These are phyloP conservation scores for Pachycephala philippinensis DNA, from an alignment of 2,113 vertebrate species.

Conservation along the genomic window DNA sequence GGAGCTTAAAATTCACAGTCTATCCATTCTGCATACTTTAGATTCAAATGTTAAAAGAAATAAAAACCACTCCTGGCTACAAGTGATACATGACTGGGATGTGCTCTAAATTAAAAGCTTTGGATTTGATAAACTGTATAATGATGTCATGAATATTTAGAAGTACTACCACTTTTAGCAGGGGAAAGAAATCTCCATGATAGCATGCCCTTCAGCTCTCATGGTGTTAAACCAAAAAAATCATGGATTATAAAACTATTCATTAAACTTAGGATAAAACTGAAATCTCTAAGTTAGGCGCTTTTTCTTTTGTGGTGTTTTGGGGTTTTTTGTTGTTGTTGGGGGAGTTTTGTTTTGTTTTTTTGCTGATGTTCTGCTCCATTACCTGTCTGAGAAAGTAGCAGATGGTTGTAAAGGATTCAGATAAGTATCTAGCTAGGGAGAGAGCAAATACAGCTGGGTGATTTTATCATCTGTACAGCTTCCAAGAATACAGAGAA, in stretches of 20 bases:
- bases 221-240: neutral
- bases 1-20: neutral
- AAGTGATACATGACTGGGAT: neutral
- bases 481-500: neutral
- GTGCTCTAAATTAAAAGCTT: constrained; percentile 30
- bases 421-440: neutral
- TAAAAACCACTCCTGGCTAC: neutral
- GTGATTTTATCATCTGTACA: neutral
- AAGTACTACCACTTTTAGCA: neutral
- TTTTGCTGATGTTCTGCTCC: constrained; percentile 21
- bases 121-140: constrained; percentile 10
- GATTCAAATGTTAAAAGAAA: neutral
- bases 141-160: constrained; percentile 32
- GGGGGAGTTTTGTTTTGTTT: neutral
- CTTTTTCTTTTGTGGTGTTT: neutral
- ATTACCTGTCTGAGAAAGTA: constrained; percentile 2
- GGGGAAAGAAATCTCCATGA: neutral
- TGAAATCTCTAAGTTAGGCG: neutral
- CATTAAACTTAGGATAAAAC: neutral
- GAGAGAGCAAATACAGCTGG: constrained; percentile 7
- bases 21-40: neutral
- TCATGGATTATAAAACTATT: neutral
- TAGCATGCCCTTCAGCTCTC: neutral
- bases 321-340: neutral
- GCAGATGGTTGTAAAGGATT: constrained; percentile 41